Evolutionary conservation across 2,113 vertebrate species (phyloP).

Genomic region (Tetraodon nigroviridis): DNA sequence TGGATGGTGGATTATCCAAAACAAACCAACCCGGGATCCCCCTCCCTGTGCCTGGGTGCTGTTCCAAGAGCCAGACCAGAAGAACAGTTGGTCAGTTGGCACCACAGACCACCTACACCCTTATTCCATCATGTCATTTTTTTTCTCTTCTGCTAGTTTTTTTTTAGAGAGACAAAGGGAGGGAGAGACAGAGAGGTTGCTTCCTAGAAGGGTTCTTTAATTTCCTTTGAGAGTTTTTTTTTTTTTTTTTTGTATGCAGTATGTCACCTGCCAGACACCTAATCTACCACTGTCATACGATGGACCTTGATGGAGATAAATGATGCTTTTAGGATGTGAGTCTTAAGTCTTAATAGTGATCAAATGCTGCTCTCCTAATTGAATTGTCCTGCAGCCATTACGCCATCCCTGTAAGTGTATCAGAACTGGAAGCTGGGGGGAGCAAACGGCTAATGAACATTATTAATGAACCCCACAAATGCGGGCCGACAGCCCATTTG

Average conservation of each 20-base stretch:
- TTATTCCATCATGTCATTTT: neutral
- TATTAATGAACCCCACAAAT: slow-evolving; percentile 62
- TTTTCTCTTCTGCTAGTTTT: neutral
- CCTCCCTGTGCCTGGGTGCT: slow-evolving; percentile 53
- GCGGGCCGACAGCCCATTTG: slow-evolving; percentile 53
- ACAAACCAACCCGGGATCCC: slow-evolving; percentile 65
- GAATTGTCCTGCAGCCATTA: slow-evolving; percentile 62
- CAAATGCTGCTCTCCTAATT: slow-evolving; percentile 67
- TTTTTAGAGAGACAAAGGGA: slow-evolving; percentile 9
- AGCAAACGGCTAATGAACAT: slow-evolving; percentile 60
- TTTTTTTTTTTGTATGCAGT: slow-evolving; percentile 43
- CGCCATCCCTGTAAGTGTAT: slow-evolving; percentile 50
- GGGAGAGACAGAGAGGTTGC: no score
- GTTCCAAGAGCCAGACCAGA: slow-evolving; percentile 45
- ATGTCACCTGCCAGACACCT: slow-evolving; percentile 46
- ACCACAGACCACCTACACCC: slow-evolving; percentile 26
- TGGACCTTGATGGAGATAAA: slow-evolving; percentile 67
- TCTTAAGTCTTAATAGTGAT: slow-evolving; percentile 61
- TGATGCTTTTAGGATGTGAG: slow-evolving; percentile 52
- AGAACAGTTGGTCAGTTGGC: slow-evolving; percentile 61
- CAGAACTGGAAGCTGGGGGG: slow-evolving; percentile 30
- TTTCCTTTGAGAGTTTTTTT: slow-evolving; percentile 3
- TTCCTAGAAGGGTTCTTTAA: no score
- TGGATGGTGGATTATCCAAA: slow-evolving; percentile 75
- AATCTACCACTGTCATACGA: slow-evolving; percentile 47